Conservation (phyloP, 2,888 invertebrate genomes). For the Papilio gigon region DNA sequence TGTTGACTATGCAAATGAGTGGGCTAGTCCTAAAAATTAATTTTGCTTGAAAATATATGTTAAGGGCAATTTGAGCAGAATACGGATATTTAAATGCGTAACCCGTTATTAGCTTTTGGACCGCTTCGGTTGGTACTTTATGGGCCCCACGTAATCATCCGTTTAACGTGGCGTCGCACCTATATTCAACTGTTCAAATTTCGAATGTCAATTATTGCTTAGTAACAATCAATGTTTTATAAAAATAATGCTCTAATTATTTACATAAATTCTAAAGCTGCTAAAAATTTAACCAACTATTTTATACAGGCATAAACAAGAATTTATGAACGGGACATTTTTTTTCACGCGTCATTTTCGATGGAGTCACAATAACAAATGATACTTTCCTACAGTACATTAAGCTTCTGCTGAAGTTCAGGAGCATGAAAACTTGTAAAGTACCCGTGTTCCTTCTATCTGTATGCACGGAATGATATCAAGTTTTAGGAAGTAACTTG, state of each 20-base stretch:
- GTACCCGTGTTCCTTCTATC: conserved; percentile 34
- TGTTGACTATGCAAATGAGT: not conserved
- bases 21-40: not conserved
- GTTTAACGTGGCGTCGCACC: conserved; percentile 60
- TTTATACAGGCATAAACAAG: not conserved
- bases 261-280: not conserved
- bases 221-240: no score
- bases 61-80: conserved; percentile 60
- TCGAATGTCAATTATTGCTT: not conserved
- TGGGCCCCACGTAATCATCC: conserved; percentile 69
- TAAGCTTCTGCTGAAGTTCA: conserved; percentile 34
- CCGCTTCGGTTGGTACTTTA: conserved; percentile 59
- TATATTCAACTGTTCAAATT: not conserved
- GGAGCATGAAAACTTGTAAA: conserved; percentile 28
- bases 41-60: conserved; percentile 21
- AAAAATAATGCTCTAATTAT: not conserved
- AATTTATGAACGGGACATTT: conserved; percentile 13
- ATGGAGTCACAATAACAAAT: conserved; percentile 24
- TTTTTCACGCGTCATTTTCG: conserved; percentile 1
- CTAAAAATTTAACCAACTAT: not conserved
- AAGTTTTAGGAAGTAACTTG: conserved; percentile 33
- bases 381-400: conserved; percentile 24
- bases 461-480: conserved; percentile 29
- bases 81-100: conserved; percentile 73
- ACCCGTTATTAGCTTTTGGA: conserved; percentile 68